Base-by-base conservation (phyloP, 2,113 vertebrate genomes). In the Syngnathus scovelli region DNA sequence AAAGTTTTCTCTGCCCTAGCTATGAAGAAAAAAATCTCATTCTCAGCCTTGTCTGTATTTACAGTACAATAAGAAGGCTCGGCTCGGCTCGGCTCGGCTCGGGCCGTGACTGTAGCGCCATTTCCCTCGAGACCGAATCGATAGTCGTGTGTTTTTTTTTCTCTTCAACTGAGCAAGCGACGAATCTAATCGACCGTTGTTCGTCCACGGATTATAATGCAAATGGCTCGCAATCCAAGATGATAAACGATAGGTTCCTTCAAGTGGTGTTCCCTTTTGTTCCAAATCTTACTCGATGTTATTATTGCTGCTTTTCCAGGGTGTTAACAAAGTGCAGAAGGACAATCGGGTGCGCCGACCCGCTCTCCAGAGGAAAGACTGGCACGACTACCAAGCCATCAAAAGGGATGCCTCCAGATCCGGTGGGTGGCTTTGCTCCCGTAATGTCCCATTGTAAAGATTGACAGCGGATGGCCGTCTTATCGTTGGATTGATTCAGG, bases 311-410 rank as follows among this genome's bases (percentile, higher is more conserved):
- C 2, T 80, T 71, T 10, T 55, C 89, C 7, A 97, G 95, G 92
- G 82, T 37, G 71, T 87, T 1, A 90, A 90, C 0, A 2, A 75
- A 60, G 82, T 79, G 39, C 77, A 84, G 77, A 93, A 91, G 65
- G 85, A 90, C 2, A 8, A 78, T 65, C 83, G 83, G 69, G 66
- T 89, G 64, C 85, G 74, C 74, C 90, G 56, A 6, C 85, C 84
- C 27, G 90, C 89, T 19, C 85, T 86, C 8, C 88, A 79, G 69
- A 93, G 90, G 85, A 96, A 90, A 86, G 96, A 99, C 88, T 99
- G 96, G 96, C 95, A 98, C 1, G 90, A 97, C 85, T 87, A 93
- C 54, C 92, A 95, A 21, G 84, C 90, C 4, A 96, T 98, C 81
- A 89, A 72, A 74, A 92, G 85, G 69, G 96, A 99, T 1, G 79